Evolutionary conservation across 1,140 invertebrate species (phyloP), one percentile per base, ranked within the genome.

Genomic region (Lepidotrigona ventralis): DNA sequence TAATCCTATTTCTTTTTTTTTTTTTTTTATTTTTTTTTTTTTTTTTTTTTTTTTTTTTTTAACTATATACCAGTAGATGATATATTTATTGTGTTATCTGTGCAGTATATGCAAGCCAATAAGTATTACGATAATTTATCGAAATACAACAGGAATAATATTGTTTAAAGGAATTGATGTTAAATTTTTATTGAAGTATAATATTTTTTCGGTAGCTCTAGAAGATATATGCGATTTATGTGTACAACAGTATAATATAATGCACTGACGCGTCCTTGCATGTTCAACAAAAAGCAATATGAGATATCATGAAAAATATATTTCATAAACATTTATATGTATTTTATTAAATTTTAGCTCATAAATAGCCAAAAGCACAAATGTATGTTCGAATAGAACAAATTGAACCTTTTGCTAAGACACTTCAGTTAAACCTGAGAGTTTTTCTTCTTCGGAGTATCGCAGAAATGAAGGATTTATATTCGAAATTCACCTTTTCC

Each of bases 401-500:
- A 46, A 82, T 15, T 33, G 54, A 69, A 56, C 21, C 53, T 68
- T 23, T 58, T 21, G 23, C n/a, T 26, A 26, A 64, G 46, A 33
- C 29, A 26, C 69, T 83, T 73, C 39, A 21, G 39, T 69, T 77
- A 56, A 77, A 82, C 80, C 80, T 82, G 73, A 77, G 80, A 82
- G 80, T 82, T 82, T 69, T 69, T 69, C n/a, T 46, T 19, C 5
- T 11, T n/a, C 54, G 12, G 46, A 70, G n/a, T 70, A 70, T 70
- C 29, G 8, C 19, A 17, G 19, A 68, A 68, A 68, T 14, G 14
- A 46, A 46, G 33, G 14, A 51, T 69, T n/a, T 69, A n/a, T 17
- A 51, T 70, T 70, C 11, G 0, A 70, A 69, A 15, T 33, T 33
- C 21, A 69, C 4, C 15, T 26, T 69, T 11, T 11, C 17, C 39